Conservation (phyloP, 1,140 invertebrate species). For the Papilio glaucus region DNA sequence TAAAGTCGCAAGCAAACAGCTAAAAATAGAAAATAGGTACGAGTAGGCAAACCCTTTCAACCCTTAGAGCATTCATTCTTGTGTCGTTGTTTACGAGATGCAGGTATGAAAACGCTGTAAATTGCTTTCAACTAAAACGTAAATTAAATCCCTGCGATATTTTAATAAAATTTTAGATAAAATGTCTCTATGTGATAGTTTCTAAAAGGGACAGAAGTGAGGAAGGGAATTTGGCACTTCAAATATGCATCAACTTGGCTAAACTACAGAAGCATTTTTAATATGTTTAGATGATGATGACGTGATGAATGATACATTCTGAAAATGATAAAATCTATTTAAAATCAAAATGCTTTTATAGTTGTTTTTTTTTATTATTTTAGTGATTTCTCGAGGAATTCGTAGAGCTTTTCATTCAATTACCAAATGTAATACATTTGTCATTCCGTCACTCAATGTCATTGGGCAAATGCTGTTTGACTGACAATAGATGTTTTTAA, state of each 20-base stretch:
- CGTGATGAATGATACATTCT: too few species aligned
- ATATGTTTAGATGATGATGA: too few species aligned
- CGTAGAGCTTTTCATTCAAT: neutral
- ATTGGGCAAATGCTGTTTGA: slow-evolving; percentile 26
- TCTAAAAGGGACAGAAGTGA: too few species aligned
- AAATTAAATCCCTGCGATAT: too few species aligned
- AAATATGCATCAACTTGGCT: too few species aligned
- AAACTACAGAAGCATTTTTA: too few species aligned
- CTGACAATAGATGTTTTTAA: slow-evolving; percentile 34
- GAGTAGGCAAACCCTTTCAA: neutral
- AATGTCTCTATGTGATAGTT: too few species aligned
- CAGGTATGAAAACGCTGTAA: neutral
- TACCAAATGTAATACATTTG: slow-evolving; percentile 20
- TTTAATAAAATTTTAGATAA: too few species aligned
- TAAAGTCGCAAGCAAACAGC: neutral
- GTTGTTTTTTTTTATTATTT: neutral
- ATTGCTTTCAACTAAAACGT: too few species aligned
- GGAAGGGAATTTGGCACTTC: too few species aligned
- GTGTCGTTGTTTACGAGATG: neutral
- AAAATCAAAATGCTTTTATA: too few species aligned
- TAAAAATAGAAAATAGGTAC: slow-evolving; percentile 4
- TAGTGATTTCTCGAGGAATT: neutral
- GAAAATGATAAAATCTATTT: too few species aligned
- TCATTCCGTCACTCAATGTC: slow-evolving; percentile 34
- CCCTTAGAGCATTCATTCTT: neutral